Evolutionary conservation across 2,113 vertebrate species (phyloP).

Genomic region (Taxidea taxus): DNA sequence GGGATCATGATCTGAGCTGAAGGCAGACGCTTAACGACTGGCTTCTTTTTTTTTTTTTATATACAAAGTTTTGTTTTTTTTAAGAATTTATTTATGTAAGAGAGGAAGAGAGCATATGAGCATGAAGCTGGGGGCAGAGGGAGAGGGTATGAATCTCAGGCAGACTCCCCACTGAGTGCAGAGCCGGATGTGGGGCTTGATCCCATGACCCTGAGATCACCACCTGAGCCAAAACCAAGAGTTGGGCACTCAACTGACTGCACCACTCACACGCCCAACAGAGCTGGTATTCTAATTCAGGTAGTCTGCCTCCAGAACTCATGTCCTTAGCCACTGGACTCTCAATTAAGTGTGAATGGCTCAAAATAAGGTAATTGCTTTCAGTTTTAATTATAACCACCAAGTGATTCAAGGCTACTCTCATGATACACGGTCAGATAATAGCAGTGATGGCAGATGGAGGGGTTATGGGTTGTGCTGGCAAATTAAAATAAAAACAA

Average conservation of each 20-base stretch:
- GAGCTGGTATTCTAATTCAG: background rate
- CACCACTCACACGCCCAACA: background rate
- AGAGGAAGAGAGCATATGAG: background rate
- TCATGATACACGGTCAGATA: background rate
- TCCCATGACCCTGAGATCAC: background rate
- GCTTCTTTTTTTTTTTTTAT: background rate
- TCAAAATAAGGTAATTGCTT: conserved; percentile 40
- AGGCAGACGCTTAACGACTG: too few relatives aligned
- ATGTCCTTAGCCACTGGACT: background rate
- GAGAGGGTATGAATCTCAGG: background rate
- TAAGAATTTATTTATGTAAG: background rate
- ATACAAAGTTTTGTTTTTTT: too few relatives aligned
- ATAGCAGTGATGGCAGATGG: background rate
- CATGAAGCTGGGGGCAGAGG: background rate
- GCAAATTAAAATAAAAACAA: background rate
- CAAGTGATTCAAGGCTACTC: conserved; percentile 5
- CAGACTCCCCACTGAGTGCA: background rate
- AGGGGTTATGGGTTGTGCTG: background rate
- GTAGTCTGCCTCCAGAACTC: background rate
- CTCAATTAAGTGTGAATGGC: background rate
- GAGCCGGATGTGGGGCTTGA: background rate
- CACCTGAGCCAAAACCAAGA: background rate
- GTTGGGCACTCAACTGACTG: background rate
- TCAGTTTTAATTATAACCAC: conserved; percentile 40
- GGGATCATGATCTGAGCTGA: too few relatives aligned